Evolutionary conservation across 2,888 invertebrate species (phyloP).

Genomic region (Chrysopilus asiliformis): DNA sequence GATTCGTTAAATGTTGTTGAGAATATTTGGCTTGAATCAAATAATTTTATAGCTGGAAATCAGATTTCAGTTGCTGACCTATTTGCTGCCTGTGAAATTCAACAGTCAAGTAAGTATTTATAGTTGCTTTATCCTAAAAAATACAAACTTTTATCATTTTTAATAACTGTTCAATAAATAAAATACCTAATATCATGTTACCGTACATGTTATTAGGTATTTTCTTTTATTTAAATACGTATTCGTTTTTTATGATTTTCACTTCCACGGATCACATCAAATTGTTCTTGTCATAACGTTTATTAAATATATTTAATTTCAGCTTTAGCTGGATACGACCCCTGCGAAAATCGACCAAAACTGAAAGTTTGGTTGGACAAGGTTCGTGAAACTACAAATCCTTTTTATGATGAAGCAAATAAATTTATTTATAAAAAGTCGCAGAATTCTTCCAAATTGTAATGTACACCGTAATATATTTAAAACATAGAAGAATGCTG

Average conservation of each 20-base stretch:
- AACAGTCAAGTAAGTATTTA: conserved; percentile 58
- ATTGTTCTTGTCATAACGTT: conserved; percentile 4
- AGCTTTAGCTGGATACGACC: conserved; percentile 58
- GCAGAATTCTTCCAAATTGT: conserved; percentile 27
- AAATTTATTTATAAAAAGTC: conserved; percentile 40
- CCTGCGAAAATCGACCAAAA: conserved; percentile 43
- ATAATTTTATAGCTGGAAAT: conserved; percentile 43
- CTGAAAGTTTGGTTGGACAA: conserved; percentile 51
- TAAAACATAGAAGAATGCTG: no score
- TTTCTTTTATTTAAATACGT: no score
- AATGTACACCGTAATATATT: conserved; percentile 1
- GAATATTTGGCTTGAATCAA: conserved; percentile 43
- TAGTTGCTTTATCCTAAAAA: no score
- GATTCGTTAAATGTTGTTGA: conserved; percentile 44
- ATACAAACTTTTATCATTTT: no score
- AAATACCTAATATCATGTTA: no score
- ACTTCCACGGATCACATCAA: conserved; percentile 3
- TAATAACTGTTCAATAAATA: no score
- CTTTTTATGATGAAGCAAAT: conserved; percentile 52
- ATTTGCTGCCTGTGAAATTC: conserved; percentile 61
- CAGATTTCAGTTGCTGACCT: conserved; percentile 59
- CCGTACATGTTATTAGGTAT: no score
- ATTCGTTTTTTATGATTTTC: no score
- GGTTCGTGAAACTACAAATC: conserved; percentile 46
- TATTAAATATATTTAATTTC: conserved; percentile 15